Percentiles rank a stretch among this genome's conserved stretches.
Evolutionary conservation across 2,888 invertebrate genomes (phyloP).

Genomic region (Theretra japonica): DNA sequence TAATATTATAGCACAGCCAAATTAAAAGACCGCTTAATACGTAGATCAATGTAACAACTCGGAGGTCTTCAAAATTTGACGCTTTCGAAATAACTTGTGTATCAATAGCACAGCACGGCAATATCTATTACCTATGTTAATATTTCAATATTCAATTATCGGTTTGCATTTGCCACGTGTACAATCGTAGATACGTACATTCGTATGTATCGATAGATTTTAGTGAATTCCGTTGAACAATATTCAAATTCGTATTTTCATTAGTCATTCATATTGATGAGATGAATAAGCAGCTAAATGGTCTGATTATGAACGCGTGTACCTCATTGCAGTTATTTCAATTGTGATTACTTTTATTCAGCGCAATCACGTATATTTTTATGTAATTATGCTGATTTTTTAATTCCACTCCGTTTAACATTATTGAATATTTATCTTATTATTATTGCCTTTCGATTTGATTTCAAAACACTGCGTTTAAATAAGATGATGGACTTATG

Average conservation of each 20-base stretch:
- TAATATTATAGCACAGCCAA: not conserved
- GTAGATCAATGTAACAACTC: too few species aligned
- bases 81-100: slow-evolving; percentile 11
- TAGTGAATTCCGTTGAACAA: slow-evolving; percentile 65
- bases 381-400: slow-evolving; percentile 11
- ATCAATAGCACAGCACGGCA: slow-evolving; percentile 33
- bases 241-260: slow-evolving; percentile 74
- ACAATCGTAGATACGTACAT: too few species aligned
- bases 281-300: slow-evolving; percentile 68
- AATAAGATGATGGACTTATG: not conserved
- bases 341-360: slow-evolving; percentile 40
- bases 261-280: slow-evolving; percentile 70
- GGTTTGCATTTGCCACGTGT: slow-evolving; percentile 47
- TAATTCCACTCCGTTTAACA: not conserved
- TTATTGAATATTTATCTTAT: not conserved
- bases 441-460: not conserved
- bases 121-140: slow-evolving; percentile 59
- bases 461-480: not conserved
- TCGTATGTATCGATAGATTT: slow-evolving; percentile 60
- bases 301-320: slow-evolving; percentile 55
- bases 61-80: not conserved
- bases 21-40: not conserved
- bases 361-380: slow-evolving; percentile 29
- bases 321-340: slow-evolving; percentile 44
- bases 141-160: slow-evolving; percentile 67